Evolutionary conservation across 2,797 vertebrate species (phyloP).

Genomic region (Orientallactaga sibirica): DNA sequence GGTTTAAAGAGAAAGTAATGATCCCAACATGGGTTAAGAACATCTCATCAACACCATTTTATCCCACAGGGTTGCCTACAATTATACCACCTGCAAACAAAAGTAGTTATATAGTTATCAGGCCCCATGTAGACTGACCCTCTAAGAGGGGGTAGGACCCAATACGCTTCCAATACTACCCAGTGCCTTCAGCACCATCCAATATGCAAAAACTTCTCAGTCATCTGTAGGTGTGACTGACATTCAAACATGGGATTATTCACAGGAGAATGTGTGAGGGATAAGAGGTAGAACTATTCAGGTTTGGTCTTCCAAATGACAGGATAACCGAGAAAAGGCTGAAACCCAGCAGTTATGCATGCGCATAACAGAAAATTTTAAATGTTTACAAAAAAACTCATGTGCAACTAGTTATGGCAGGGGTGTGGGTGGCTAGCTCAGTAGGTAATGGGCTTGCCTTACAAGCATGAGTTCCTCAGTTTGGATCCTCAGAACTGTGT

Average conservation of each 20-base stretch:
- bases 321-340: neutral
- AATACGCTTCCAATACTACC: neutral
- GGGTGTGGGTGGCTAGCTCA: too few relatives aligned
- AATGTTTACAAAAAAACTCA: neutral
- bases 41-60: neutral
- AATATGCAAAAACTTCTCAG: neutral
- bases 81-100: neutral
- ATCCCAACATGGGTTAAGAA: neutral
- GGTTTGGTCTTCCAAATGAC: neutral
- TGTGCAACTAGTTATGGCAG: neutral
- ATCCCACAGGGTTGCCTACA: neutral
- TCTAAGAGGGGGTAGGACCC: neutral
- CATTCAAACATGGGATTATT: neutral
- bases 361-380: neutral
- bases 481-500: too few relatives aligned
- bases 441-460: too few relatives aligned
- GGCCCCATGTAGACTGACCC: neutral
- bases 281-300: neutral
- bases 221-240: neutral
- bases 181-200: neutral
- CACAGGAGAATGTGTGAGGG: neutral
- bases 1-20: neutral
- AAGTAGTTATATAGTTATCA: neutral
- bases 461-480: too few relatives aligned
- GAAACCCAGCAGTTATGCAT: neutral